phyloP scores from a whole-genome alignment of 2,113 vertebrate genomes.

The Nyctereutes procyonoides region DNA sequence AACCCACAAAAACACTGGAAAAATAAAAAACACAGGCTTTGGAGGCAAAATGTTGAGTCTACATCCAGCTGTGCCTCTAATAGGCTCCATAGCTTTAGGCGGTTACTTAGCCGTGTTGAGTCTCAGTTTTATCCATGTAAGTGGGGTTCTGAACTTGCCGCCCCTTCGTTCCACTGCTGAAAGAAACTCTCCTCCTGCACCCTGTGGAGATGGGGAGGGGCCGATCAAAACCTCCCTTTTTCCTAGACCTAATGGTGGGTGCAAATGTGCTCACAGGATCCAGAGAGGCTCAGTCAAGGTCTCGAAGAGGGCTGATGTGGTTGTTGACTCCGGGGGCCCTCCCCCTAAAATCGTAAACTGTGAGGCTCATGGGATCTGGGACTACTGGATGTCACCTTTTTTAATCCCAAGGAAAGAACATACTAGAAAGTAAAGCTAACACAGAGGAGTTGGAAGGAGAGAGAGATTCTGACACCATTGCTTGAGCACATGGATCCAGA shows the following conservation, averaged over 20 bases:
- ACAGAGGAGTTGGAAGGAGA: not conserved
- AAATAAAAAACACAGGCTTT: not conserved
- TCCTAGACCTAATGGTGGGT: not conserved
- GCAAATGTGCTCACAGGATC: not conserved
- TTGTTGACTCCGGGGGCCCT: not conserved
- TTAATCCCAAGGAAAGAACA: not conserved
- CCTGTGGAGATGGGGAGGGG: not conserved
- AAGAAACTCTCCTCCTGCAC: not conserved
- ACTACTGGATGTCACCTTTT: not conserved
- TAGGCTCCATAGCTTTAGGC: not conserved
- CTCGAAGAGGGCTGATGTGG: not conserved
- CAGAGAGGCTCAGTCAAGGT: not conserved
- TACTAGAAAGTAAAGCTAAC: not conserved
- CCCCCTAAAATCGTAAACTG: not conserved
- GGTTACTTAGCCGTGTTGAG: not conserved
- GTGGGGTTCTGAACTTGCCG: not conserved
- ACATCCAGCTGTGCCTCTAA: not conserved
- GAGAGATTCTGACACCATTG: not conserved
- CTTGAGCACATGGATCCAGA: not conserved
- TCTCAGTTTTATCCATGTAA: not conserved
- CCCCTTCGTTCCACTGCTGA: not conserved
- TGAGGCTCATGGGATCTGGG: not conserved
- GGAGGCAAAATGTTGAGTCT: not conserved
- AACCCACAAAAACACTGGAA: not conserved
- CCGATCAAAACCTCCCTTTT: not conserved